Evolutionary conservation across 30 jellyfish, hydroid and myxozoan genomes (phyloP).

Genomic region (Pseudorhiza aurosa): DNA sequence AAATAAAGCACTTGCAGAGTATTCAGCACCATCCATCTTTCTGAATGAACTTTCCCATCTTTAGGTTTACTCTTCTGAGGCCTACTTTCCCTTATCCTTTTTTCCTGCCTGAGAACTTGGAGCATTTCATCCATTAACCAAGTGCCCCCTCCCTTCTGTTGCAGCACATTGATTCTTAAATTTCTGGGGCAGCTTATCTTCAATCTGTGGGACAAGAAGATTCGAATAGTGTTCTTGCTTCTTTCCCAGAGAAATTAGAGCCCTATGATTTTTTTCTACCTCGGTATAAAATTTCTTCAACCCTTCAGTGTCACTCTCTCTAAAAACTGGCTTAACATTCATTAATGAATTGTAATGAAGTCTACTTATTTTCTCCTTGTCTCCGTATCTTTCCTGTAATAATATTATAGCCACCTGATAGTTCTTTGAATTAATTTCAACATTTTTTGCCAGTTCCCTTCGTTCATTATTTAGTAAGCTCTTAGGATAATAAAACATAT

Average conservation of each 20-base stretch:
- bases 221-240: not conserved
- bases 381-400: too few species aligned
- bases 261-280: conserved; percentile 22
- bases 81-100: conserved; percentile 13
- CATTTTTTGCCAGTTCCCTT: too few species aligned
- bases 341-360: too few species aligned
- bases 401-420: too few species aligned
- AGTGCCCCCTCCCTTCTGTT: conserved; percentile 7
- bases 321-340: conserved; percentile 10
- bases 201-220: not conserved
- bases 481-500: too few species aligned
- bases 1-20: too few species aligned
- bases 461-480: too few species aligned
- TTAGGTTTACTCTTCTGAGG: not conserved
- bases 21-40: not conserved
- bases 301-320: conserved; percentile 16
- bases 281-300: conserved; percentile 24
- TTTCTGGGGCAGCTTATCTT: not conserved
- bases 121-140: not conserved
- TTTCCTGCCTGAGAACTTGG: not conserved
- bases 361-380: too few species aligned
- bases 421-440: too few species aligned
- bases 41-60: not conserved
- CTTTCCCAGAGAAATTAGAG: not conserved
- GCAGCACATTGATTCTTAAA: not conserved